Base-by-base conservation (phyloP, 2,797 vertebrate genomes). In the Chelon auratus region DNA sequence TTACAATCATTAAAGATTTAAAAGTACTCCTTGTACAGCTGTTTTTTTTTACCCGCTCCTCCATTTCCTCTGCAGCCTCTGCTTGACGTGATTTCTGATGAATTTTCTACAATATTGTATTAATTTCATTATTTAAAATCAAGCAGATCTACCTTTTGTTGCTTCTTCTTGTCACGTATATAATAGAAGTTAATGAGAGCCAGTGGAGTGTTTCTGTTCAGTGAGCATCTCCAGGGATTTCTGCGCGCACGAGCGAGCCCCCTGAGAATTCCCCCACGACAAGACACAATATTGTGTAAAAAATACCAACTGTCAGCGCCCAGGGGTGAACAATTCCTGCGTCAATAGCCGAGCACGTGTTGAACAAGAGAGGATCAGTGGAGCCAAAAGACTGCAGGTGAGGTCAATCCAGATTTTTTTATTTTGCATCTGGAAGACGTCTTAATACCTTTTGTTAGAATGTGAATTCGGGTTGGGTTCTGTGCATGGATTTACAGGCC, bases 1-100 rank as follows among this genome's bases (percentile, higher is more conserved):
- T 66, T 81, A 62, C 50, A 43, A 36, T 69, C 57, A 73, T 90
- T 57, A 75, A 82, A 75, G 30, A 73, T 73, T 11, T 17, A 78
- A 45, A 65, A 70, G 48, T 15, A 43, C 52, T 58, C 36, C 51
- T 30, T 68, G 18, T 53, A 9, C 53, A 45, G 26, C 43, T 48
- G 62, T 9, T 71, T 72, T 58, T 59, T 33, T 33, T 58, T 59
- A 11, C 36, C 53, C 26, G 9, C 54, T 43, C 39, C 33, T 75
- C 53, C 13, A n/a, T 65, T 69, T 68, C 67, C 53, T 67, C 52
- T 15, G 15, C 61, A 54, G 30, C 53, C 10, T 57, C 17, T 20
- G 6, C 11, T 48, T 39, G n/a, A 51, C 39, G 47, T 45, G 12
- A 18, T 66, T 63, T 58, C 15, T 59, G 47, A 56, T 59, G 26